Percentiles rank a stretch among this genome's conserved stretches.
phyloP scores from a whole-genome alignment of 2,888 invertebrate species.

The Heliothis peltigera region DNA sequence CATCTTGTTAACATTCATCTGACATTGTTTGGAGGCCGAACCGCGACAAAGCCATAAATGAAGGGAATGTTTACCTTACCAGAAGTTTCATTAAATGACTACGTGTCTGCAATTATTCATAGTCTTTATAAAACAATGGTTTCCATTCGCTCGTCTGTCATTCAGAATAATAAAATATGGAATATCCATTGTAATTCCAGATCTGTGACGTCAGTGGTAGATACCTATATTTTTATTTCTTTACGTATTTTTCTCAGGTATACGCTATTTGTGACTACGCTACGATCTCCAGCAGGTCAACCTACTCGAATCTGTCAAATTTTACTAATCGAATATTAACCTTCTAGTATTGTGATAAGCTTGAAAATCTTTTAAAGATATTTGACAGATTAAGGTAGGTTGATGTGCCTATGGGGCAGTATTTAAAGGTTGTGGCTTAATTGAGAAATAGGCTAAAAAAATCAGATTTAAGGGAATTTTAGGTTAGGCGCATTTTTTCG shows the following conservation, averaged over 20 bases:
- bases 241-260: not conserved
- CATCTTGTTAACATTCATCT: constrained; percentile 19
- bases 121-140: constrained; percentile 33
- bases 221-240: not conserved
- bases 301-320: too few relatives aligned
- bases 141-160: constrained; percentile 4
- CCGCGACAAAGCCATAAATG: constrained; percentile 17
- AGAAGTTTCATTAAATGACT: constrained; percentile 52
- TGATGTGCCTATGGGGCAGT: too few relatives aligned
- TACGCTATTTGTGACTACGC: too few relatives aligned
- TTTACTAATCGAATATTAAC: too few relatives aligned
- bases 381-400: too few relatives aligned
- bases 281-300: too few relatives aligned
- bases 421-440: too few relatives aligned
- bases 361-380: too few relatives aligned
- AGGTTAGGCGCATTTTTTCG: too few relatives aligned
- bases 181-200: constrained; percentile 9
- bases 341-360: too few relatives aligned
- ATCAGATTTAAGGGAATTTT: too few relatives aligned
- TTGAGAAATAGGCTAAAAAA: too few relatives aligned
- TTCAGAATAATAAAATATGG: constrained; percentile 22
- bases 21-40: constrained; percentile 15
- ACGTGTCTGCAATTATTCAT: constrained; percentile 57
- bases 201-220: not conserved
- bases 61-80: constrained; percentile 40